phyloP scores from a whole-genome alignment of 1,140 invertebrate genomes.

The Heliothis virescens region DNA sequence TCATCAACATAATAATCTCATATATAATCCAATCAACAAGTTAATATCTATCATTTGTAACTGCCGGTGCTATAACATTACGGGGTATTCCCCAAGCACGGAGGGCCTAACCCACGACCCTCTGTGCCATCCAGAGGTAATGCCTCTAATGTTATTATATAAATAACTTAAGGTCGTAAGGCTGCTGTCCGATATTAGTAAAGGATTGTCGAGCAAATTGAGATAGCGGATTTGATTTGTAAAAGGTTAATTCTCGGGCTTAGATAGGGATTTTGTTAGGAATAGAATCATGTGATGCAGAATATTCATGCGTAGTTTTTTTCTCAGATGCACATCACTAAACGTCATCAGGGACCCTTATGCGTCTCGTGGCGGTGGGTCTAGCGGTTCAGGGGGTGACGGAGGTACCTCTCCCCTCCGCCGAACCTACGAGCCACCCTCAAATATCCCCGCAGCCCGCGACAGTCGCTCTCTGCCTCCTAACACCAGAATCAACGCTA shows the following conservation, averaged over 20 bases:
- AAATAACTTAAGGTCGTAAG: conserved; percentile 11
- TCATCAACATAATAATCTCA: conserved; percentile 7
- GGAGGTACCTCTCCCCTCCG: conserved; percentile 80
- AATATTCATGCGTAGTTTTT: conserved; percentile 6
- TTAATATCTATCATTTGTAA: background rate
- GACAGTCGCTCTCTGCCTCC: conserved; percentile 86
- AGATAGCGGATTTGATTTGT: background rate
- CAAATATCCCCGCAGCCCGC: conserved; percentile 75
- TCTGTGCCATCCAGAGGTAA: background rate
- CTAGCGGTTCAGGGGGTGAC: conserved; percentile 76
- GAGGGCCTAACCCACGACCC: conserved; percentile 1
- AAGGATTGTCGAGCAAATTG: conserved; percentile 29
- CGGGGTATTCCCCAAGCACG: conserved; percentile 1
- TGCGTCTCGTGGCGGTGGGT: conserved; percentile 79
- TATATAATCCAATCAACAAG: background rate
- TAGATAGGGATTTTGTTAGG: too few relatives aligned
- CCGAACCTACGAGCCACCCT: conserved; percentile 71
- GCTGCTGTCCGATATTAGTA: background rate
- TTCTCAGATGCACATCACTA: conserved; percentile 90
- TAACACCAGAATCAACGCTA: conserved; percentile 79
- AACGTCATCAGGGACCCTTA: conserved; percentile 92
- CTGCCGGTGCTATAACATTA: background rate
- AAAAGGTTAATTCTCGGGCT: background rate
- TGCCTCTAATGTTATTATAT: conserved; percentile 21
- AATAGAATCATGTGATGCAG: background rate